phyloP scores from a whole-genome alignment of 2,113 vertebrate genomes.

The Xenus cinereus region DNA sequence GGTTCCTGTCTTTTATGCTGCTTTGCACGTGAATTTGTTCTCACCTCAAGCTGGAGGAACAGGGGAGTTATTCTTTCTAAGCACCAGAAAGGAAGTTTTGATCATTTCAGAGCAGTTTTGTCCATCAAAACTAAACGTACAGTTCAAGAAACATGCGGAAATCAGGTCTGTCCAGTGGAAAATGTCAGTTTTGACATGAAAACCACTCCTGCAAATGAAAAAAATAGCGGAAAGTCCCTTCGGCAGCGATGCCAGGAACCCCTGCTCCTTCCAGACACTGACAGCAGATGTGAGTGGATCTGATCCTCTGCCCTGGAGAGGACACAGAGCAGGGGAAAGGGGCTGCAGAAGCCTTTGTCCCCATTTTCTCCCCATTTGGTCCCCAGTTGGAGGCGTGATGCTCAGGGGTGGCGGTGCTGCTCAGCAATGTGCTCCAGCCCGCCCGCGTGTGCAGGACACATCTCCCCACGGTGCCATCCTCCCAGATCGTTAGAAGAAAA shows the following conservation, averaged over 20 bases:
- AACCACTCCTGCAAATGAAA: not conserved
- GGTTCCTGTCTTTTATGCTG: not conserved
- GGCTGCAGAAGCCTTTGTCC: not conserved
- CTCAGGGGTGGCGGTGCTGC: not conserved
- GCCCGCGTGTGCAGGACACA: accelerated
- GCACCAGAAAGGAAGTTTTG: not conserved
- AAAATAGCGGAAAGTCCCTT: not conserved
- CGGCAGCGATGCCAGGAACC: not conserved
- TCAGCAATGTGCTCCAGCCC: not conserved
- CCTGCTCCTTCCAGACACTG: accelerated
- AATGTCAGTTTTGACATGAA: not conserved
- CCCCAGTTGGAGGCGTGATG: not conserved
- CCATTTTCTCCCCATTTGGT: not conserved
- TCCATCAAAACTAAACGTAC: not conserved
- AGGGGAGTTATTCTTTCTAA: not conserved
- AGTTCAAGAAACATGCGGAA: accelerated
- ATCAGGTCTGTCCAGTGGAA: not conserved
- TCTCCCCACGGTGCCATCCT: constrained; percentile 19
- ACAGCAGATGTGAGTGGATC: not conserved
- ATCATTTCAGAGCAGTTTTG: not conserved
- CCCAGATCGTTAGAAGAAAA: constrained; percentile 47
- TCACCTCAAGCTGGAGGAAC: not conserved
- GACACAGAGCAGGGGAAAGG: not conserved
- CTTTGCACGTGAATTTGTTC: not conserved
- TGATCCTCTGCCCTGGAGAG: not conserved